Evolutionary conservation across 2,113 vertebrate species (phyloP), one percentile per base, ranked within the genome.

Genomic region (Apistogramma diplotaenia): DNA sequence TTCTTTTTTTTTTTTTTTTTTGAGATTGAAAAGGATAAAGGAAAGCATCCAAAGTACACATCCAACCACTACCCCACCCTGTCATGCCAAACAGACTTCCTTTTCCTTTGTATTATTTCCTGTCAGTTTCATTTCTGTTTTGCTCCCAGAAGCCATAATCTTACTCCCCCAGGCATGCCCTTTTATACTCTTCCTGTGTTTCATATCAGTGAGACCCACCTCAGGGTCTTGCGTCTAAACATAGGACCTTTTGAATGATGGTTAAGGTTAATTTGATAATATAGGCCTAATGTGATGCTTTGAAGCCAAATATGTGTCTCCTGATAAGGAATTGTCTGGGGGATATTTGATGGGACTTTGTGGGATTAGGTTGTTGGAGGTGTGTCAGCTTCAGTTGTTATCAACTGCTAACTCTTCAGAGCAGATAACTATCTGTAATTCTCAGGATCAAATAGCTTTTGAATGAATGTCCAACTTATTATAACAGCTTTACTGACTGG

Each of bases 101-200:
- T 60, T 81, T 93, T 87, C 83, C 76, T 89, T 82, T 54, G 29
- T 57, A 70, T 78, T 79, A 84, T 85, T 90, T 91, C 85, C 85
- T 89, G 80, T 84, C 58, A 54, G 31, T 72, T 73, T 71, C 10
- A 77, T 79, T 87, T 76, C 71, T 88, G 73, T 74, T 84, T 78
- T 82, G 67, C 58, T 83, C 62, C 74, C 57, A 56, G 29, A 55
- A 7, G 62, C 57, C 57, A 78, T 84, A 90, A 73, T 89, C 78
- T 53, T 27, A 71, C 19, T 67, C 56, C 54, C 54, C 51, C 9
- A 2, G 71, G 15, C 58, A 61, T 77, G 29, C 8, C 53, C 40
- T 81, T 75, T 79, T 81, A 56, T 65, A 62, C 81, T 79, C 46
- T 91, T 86, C 89, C 87, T 87, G 83, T 57, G 49, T 15, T 85